Base-by-base conservation (phyloP, 2,888 invertebrate species). In the Troilus luridus region DNA sequence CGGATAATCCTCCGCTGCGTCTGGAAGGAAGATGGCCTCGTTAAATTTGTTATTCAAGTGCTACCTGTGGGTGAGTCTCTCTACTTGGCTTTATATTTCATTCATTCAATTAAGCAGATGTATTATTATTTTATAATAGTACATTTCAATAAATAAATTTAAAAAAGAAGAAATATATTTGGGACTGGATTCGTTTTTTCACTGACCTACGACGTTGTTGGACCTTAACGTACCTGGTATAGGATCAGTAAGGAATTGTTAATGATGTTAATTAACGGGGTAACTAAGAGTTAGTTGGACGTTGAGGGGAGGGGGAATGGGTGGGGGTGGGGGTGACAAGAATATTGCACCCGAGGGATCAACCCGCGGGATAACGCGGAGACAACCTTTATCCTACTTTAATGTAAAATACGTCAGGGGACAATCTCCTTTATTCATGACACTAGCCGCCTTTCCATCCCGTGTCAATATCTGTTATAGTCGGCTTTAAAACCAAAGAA, bases 371-470 rank as follows among this genome's bases (percentile, higher is more conserved):
- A 62, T 88, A 88, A 60, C 88, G 5, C 60, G 62, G 62, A 24
- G 89, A 89, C 89, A 89, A 62, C 67, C 88, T 62, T 89, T 60
- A 89, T 62, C 89, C 89, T 41, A 41, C 62, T 89, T 89, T 89
- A 89, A 89, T 89, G 89, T 89, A 89, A 89, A 89, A 89, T 89
- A 89, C 89, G 89, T 89, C 89, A 89, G 54, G 62, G 27, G 58
- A 60, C 60, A 60, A 62, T 88, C 88, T 88, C 41, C 88, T 60
- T 88, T 62, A 60, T 62, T 60, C 88, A 88, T 88, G 62, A 9
- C n/a, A n/a, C 27, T 21, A 58, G 59, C 59, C 88, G 62, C 60
- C 59, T 5, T 60, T 88, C 62, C 62, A 41, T 59, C 27, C 41
- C 88, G 60, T 88, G 85, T 85, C 85, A 85, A 85, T 85, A 85